Evolutionary conservation across 1,140 invertebrate species (phyloP).

Genomic region (Drosophila repleta): DNA sequence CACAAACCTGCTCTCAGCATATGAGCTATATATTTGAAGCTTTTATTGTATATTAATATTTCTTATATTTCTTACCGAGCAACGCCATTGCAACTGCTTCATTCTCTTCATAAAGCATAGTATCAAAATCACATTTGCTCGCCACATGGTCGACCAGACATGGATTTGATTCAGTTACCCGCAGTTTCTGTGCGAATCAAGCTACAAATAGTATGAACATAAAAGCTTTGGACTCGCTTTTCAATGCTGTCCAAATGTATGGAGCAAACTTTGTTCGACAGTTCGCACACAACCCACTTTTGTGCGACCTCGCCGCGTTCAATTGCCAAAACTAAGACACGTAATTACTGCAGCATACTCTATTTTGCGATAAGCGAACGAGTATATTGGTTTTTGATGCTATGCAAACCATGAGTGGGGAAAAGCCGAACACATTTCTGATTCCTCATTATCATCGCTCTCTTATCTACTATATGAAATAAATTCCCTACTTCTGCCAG

Average conservation of each 20-base stretch:
- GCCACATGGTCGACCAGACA: constrained; percentile 17
- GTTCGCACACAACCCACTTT: background rate
- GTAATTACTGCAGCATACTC: constrained; percentile 22
- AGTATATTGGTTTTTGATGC: too few species aligned
- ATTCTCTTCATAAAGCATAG: constrained; percentile 35
- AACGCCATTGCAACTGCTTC: constrained; percentile 6
- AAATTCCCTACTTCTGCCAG: too few species aligned
- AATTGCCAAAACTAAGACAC: constrained; percentile 11
- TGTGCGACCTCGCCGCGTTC: constrained; percentile 4
- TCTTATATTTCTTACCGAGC: too few species aligned
- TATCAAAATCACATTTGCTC: constrained; percentile 48
- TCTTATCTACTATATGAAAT: too few species aligned
- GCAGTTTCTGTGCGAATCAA: constrained; percentile 1
- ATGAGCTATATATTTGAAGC: too few species aligned
- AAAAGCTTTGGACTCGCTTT: background rate
- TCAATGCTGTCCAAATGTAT: constrained; percentile 12
- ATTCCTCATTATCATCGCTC: too few species aligned
- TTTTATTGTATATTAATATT: too few species aligned
- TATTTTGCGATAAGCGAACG: background rate
- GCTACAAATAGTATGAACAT: background rate
- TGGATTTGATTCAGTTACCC: constrained; percentile 43
- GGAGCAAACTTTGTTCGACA: constrained; percentile 5
- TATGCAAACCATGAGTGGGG: too few species aligned
- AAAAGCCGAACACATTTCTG: too few species aligned
- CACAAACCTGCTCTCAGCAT: too few species aligned